These are phyloP conservation scores for Neoaliturus tenellus DNA, from an alignment of 2,888 invertebrate genomes.

Conservation along the genomic window DNA sequence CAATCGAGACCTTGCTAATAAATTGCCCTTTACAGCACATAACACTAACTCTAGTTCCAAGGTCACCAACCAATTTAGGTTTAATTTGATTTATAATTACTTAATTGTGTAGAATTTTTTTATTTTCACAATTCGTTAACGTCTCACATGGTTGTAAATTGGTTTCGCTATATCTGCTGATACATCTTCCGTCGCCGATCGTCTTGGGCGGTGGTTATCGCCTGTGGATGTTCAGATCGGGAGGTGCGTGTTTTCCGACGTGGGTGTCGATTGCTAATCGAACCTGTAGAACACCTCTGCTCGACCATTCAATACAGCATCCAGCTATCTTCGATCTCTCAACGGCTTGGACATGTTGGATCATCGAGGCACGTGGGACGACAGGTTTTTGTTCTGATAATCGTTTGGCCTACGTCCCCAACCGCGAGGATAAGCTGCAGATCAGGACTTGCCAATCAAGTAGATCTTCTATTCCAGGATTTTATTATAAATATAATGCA, in stretches of 20 bases:
- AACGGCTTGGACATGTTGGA: background rate
- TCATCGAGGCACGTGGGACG: background rate
- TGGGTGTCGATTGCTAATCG: background rate
- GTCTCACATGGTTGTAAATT: slow-evolving; percentile 4
- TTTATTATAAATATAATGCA: too few species aligned
- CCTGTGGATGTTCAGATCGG: background rate
- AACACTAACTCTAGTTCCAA: background rate
- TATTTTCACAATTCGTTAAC: background rate
- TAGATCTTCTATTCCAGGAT: too few species aligned
- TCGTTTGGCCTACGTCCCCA: background rate
- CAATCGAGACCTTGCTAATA: slow-evolving; percentile 20
- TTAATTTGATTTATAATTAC: slow-evolving; percentile 32
- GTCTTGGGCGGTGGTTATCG: slow-evolving; percentile 12
- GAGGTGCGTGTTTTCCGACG: background rate
- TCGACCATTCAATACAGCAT: background rate
- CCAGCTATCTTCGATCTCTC: background rate
- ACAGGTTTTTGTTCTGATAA: background rate
- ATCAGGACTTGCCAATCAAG: too few species aligned
- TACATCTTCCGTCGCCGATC: background rate
- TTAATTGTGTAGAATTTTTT: background rate
- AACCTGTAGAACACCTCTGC: background rate
- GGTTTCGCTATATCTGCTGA: background rate
- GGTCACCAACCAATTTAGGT: slow-evolving; percentile 1
- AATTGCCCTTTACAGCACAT: background rate
- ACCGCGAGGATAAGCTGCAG: too few species aligned